Percentiles rank a stretch among this genome's conserved stretches.
These are phyloP conservation scores for Cataglyphis rosenhaueri DNA, from an alignment of 2,888 invertebrate species.

Conservation along the genomic window DNA sequence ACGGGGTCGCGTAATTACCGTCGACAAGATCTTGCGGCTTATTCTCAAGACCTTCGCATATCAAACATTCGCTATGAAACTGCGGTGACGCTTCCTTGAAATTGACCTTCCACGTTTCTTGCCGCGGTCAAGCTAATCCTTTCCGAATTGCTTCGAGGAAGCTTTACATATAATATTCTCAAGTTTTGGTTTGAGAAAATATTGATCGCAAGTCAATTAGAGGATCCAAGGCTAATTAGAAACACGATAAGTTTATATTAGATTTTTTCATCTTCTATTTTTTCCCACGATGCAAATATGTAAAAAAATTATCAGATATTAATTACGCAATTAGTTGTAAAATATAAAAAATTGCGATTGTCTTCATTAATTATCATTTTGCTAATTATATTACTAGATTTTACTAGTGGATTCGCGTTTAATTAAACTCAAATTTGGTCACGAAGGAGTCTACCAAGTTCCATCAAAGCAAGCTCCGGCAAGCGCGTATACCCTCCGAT, in stretches of 20 bases:
- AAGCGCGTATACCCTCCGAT: conserved; percentile 6
- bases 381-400: conserved; percentile 2
- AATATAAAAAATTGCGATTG: background rate
- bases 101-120: background rate
- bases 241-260: background rate
- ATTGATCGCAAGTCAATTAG: background rate
- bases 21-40: conserved; percentile 41
- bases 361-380: conserved; percentile 20
- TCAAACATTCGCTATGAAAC: conserved; percentile 40
- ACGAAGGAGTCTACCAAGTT: conserved; percentile 27
- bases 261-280: background rate
- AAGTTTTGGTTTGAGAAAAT: background rate
- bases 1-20: conserved; percentile 35
- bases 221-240: background rate
- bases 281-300: background rate
- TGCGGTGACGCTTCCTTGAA: background rate
- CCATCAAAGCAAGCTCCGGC: conserved; percentile 14
- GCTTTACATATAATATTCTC: background rate
- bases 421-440: conserved; percentile 38
- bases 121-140: background rate
- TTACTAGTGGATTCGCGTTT: background rate
- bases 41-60: conserved; percentile 39
- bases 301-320: background rate
- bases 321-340: background rate
- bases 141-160: background rate